These are phyloP conservation scores for Conistra vaccinii DNA, from an alignment of 2,888 invertebrate genomes.

Conservation along the genomic window DNA sequence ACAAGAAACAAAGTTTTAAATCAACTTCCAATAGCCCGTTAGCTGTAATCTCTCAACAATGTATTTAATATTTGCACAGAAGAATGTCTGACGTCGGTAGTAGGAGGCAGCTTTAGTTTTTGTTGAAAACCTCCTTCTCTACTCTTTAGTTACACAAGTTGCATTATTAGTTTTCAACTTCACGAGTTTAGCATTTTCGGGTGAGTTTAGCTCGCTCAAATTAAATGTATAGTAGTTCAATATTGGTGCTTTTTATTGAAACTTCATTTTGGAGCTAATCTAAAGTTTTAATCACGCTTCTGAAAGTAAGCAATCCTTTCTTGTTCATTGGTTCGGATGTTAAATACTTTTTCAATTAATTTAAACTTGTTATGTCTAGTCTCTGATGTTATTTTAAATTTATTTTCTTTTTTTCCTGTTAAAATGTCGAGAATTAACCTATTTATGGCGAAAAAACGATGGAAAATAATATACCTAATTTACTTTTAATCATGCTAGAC, in stretches of 20 bases:
- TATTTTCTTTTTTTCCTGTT: neutral
- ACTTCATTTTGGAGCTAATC: slow-evolving; percentile 68
- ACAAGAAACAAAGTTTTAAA: slow-evolving; percentile 35
- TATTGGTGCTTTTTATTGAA: slow-evolving; percentile 75
- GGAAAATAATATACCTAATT: neutral
- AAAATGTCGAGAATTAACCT: neutral
- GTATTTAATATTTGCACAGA: slow-evolving; percentile 65
- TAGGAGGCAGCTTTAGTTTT: slow-evolving; percentile 73
- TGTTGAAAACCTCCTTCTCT: slow-evolving; percentile 74
- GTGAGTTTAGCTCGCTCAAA: slow-evolving; percentile 75
- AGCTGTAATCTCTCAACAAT: slow-evolving; percentile 53
- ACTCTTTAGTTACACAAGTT: slow-evolving; percentile 82
- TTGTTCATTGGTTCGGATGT: slow-evolving; percentile 60
- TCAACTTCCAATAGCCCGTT: slow-evolving; percentile 44
- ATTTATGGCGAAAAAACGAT: neutral
- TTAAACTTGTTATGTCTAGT: slow-evolving; percentile 48
- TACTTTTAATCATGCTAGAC: neutral
- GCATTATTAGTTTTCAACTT: slow-evolving; percentile 87
- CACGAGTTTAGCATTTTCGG: slow-evolving; percentile 83
- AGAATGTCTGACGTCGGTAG: slow-evolving; percentile 65
- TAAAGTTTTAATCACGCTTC: slow-evolving; percentile 73
- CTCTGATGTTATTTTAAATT: slow-evolving; percentile 12
- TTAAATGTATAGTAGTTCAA: slow-evolving; percentile 75
- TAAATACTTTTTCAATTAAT: slow-evolving; percentile 62
- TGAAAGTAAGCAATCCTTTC: slow-evolving; percentile 65